Conservation (phyloP, 2,113 vertebrate species). For the Clarias batrachus region DNA sequence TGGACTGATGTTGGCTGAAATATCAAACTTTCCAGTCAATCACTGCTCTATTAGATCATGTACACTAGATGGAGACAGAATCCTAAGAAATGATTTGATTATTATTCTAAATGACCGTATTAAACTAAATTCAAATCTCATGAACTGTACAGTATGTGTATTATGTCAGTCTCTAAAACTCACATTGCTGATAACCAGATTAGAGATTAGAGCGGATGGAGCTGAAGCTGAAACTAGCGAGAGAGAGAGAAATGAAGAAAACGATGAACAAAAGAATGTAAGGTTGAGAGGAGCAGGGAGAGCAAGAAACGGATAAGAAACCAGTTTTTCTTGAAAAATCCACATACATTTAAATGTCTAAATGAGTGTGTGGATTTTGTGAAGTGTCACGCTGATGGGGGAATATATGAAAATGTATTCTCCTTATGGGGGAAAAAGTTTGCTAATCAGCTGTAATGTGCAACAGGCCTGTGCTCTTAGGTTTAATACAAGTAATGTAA, state of each 20-base stretch:
- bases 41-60: background rate
- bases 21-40: background rate
- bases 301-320: background rate
- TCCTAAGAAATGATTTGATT: background rate
- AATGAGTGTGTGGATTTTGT: background rate
- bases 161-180: background rate
- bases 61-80: slow-evolving; percentile 26
- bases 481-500: background rate
- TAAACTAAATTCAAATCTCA: background rate
- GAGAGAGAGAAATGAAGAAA: background rate
- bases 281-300: background rate
- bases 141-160: background rate
- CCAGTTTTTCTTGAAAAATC: background rate
- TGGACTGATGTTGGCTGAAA: background rate
- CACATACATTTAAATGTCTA: background rate
- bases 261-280: background rate
- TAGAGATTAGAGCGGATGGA: too few relatives aligned
- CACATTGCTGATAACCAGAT: background rate
- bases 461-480: background rate
- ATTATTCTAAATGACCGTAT: background rate
- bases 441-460: background rate
- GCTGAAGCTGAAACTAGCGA: background rate
- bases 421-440: background rate
- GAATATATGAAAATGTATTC: background rate
- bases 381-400: background rate